A percentile compares a stretch with the other conserved stretches of the same genome.
These are phyloP conservation scores for Euspilapteryx auroguttella DNA, from an alignment of 2,888 invertebrate species.

Conservation along the genomic window DNA sequence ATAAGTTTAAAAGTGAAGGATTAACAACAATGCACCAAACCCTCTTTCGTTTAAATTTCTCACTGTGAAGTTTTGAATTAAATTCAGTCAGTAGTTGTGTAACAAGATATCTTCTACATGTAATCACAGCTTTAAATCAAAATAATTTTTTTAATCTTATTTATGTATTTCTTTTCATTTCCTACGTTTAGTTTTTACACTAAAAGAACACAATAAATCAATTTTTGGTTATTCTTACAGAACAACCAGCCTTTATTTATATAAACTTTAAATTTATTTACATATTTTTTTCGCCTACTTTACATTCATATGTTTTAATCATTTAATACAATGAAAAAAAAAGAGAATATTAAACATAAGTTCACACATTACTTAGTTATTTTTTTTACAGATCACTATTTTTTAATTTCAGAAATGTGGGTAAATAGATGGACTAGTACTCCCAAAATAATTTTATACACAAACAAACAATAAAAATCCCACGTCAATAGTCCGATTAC, in stretches of 20 bases:
- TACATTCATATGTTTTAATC: conserved; percentile 52
- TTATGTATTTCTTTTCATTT: too few species aligned
- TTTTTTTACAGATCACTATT: conserved; percentile 18
- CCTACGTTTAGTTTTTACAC: too few species aligned
- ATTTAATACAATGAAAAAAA: conserved; percentile 59
- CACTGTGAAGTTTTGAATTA: too few species aligned
- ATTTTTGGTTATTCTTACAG: conserved; percentile 43
- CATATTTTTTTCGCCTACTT: conserved; percentile 54
- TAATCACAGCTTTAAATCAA: too few species aligned
- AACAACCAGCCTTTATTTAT: conserved; percentile 52
- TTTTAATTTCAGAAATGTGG: conserved; percentile 37
- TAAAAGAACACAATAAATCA: conserved; percentile 12
- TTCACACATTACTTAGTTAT: conserved; percentile 19
- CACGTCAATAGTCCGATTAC: conserved; percentile 10
- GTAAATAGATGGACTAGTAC: conserved; percentile 47
- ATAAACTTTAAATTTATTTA: conserved; percentile 62
- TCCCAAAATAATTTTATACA: conserved; percentile 47
- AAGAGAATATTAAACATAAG: conserved; percentile 51
- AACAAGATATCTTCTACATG: too few species aligned
- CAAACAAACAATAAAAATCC: conserved; percentile 26
- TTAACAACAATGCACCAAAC: too few species aligned
- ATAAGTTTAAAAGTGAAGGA: too few species aligned
- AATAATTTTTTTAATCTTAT: too few species aligned
- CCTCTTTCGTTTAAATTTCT: too few species aligned
- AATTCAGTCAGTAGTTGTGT: too few species aligned